These are phyloP conservation scores for Sinocyclocheilus maitianheensis DNA, from an alignment of 2,113 vertebrate species.

Conservation along the genomic window DNA sequence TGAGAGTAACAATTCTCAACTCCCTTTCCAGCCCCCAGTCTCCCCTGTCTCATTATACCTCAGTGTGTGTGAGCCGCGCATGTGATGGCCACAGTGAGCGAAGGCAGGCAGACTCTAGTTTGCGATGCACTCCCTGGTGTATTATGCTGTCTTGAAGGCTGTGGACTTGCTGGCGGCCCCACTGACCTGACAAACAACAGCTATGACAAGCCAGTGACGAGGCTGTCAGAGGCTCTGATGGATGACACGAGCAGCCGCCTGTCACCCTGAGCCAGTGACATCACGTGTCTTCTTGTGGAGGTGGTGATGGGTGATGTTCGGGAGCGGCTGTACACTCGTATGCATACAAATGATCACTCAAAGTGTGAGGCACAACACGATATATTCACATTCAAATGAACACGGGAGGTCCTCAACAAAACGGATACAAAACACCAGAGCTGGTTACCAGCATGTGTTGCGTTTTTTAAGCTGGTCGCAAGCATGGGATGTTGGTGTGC, in stretches of 20 bases:
- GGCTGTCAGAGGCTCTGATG: conserved; percentile 67
- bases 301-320: conserved; percentile 18
- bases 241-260: conserved; percentile 62
- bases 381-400: neutral
- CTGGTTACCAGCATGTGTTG: neutral
- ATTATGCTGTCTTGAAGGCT: conserved; percentile 1
- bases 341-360: neutral
- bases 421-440: neutral
- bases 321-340: neutral
- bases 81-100: neutral
- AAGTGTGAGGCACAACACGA: neutral
- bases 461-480: neutral
- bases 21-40: conserved; percentile 10
- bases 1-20: conserved; percentile 20
- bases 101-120: conserved; percentile 5
- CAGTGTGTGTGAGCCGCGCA: neutral
- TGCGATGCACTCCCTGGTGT: neutral
- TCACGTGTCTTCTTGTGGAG: neutral
- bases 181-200: conserved; percentile 65
- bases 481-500: neutral
- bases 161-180: conserved; percentile 41
- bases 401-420: neutral
- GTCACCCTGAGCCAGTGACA: conserved; percentile 44
- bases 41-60: conserved; percentile 26
- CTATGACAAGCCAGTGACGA: conserved; percentile 63